phyloP scores from a whole-genome alignment of 2,797 vertebrate species.

The Melanogrammus aeglefinus region DNA sequence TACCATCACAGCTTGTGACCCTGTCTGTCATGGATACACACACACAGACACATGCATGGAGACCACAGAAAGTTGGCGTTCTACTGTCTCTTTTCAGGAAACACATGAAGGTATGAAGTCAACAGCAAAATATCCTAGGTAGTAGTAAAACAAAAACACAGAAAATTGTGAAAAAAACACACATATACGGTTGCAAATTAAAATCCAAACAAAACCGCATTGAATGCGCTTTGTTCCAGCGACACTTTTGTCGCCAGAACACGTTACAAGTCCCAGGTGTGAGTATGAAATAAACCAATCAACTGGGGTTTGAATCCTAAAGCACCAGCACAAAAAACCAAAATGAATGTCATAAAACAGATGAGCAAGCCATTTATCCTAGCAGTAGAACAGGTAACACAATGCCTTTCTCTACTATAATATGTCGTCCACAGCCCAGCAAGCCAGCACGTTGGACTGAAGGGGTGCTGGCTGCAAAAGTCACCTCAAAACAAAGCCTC shows the following conservation, averaged over 20 bases:
- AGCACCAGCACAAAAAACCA: constrained; percentile 2
- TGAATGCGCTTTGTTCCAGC: neutral
- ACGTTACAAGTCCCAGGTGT: neutral
- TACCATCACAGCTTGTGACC: no score
- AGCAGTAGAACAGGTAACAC: neutral
- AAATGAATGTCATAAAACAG: no score
- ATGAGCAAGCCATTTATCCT: neutral
- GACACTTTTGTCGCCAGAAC: neutral
- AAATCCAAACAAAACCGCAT: neutral
- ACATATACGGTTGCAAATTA: neutral
- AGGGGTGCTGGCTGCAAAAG: no score
- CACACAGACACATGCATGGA: neutral
- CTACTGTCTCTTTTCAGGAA: neutral
- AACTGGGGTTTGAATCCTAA: constrained; percentile 27
- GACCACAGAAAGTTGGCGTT: no score
- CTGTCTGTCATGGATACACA: neutral
- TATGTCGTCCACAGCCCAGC: no score
- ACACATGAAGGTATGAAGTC: neutral
- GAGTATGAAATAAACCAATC: constrained; percentile 28
- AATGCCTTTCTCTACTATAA: no score
- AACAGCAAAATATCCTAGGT: neutral
- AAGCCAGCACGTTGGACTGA: no score
- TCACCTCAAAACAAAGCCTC: no score
- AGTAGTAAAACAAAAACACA: no score
- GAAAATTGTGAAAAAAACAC: no score